Percentiles rank a stretch among this genome's conserved stretches.
These are phyloP conservation scores for Pelochelys cantorii DNA, from an alignment of 2,797 vertebrate genomes.

Conservation along the genomic window DNA sequence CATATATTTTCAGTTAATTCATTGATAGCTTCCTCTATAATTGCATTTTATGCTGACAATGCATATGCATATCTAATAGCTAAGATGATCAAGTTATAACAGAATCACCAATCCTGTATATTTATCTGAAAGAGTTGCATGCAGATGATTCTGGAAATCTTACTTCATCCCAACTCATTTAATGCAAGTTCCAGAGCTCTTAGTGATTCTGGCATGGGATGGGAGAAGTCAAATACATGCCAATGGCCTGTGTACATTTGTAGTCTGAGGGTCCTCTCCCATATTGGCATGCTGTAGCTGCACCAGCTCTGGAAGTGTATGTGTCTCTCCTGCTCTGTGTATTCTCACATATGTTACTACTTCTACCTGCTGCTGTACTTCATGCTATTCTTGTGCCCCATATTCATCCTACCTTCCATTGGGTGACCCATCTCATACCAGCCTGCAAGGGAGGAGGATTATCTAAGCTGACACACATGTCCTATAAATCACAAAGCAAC, in stretches of 20 bases:
- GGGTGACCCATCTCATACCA: neutral
- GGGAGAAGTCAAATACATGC: neutral
- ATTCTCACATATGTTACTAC: neutral
- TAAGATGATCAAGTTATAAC: fast-evolving
- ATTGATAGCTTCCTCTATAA: neutral
- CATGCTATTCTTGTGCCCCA: neutral
- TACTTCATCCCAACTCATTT: neutral
- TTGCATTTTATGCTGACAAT: neutral
- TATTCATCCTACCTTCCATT: neutral
- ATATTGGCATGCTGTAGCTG: neutral
- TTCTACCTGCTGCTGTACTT: neutral
- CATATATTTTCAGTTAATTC: neutral
- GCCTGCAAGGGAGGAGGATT: neutral
- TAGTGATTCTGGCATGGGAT: neutral
- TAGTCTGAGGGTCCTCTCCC: neutral
- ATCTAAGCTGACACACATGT: neutral
- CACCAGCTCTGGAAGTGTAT: neutral
- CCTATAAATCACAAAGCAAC: neutral
- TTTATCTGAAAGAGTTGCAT: neutral
- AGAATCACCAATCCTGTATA: neutral
- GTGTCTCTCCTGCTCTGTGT: neutral
- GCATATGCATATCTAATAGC: neutral
- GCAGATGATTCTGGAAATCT: neutral
- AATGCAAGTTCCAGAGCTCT: neutral
- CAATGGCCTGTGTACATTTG: neutral